Evolutionary conservation across 1,140 invertebrate genomes (phyloP), one percentile per base, ranked within the genome.

Genomic region (Drosophila serrata): DNA sequence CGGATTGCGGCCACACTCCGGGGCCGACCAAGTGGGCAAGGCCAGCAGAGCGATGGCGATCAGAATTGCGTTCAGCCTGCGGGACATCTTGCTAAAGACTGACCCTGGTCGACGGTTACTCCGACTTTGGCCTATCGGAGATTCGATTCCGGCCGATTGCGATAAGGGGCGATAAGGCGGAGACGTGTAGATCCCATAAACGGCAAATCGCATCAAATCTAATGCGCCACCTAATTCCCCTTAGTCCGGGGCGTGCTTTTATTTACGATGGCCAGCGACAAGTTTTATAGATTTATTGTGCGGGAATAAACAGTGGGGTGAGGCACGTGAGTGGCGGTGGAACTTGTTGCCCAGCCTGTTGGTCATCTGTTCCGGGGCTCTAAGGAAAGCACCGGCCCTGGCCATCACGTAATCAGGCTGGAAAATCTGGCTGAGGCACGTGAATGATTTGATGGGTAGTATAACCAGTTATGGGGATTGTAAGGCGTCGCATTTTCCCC

Each of bases 281-380:
- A 49, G 76, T 48, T 80, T 87, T 87, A 87, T 88, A 67, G 67
- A 76, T 87, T 84, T 88, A 84, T 82, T 46, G 48, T 35, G 17
- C 45, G 22, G 39, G 12, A 24, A 4, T 17, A 29, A 9, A 1
- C 27, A 29, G 42, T 11, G 55, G 24, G 17, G 12, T 15, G 11
- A 17, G 65, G 42, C 81, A 84, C 81, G 81, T 82, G 81, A 82
- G 72, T 13, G 42, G 24, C 57, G n/a, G 2, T 24, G 15, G 7
- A 31, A 55, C 58, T 62, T 73, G 73, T 68, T 42, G 43, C 56
- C 29, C 29, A 40, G 39, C 33, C 6, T 37, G 55, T 17, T 58
- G 67, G 59, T 77, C 75, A 75, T 58, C 56, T 43, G 37, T 2
- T 24, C 40, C 3, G 13, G 2, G 33, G 35, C n/a, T 29, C 24